Evolutionary conservation across 2,888 invertebrate genomes (phyloP), one percentile per base, ranked within the genome.

Genomic region (Coenonympha glycerion): DNA sequence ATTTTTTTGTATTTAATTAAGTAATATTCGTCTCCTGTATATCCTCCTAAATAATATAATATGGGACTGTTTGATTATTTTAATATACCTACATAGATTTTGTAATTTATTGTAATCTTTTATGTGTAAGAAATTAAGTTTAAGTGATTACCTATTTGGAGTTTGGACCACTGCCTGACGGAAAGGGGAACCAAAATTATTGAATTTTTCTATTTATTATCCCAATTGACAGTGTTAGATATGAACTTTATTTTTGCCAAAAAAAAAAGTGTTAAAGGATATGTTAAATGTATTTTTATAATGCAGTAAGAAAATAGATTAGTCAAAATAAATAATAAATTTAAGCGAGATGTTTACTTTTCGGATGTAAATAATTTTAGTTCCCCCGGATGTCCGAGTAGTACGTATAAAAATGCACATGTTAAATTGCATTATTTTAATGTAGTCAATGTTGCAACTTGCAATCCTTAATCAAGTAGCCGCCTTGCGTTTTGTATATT

Each of bases 401-500:
- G 37, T 24, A 19, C 8, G 19, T 16, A 4, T 18, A 45, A 46
- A 46, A 36, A 13, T 46, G 36, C 34, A 45, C 33, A 46, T 46
- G 18, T 37, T 37, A 28, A 36, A 26, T 36, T 46, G 33, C 45
- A 22, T 28, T 46, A 37, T 37, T 46, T 46, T 34, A 49, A 49
- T 55, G 47, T 49, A 49, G 51, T 47, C 37, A 52, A 49, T 53
- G 49, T 55, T 54, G 42, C 54, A 54, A 42, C 49, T 55, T 54
- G 42, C 54, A 54, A 42, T 51, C 48, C 51, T 50, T 39, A 47
- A 52, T 36, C 49, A 55, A 49, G 53, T 55, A 46, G 57, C 55
- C 55, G 37, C 49, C 53, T 44, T 56, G 54, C 60, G 55, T 58
- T 60, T 55, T 58, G 59, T 62, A 58, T 60, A 61, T 61, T 61